phyloP scores from a whole-genome alignment of 2,888 invertebrate genomes.

The Acronicta leporina region DNA sequence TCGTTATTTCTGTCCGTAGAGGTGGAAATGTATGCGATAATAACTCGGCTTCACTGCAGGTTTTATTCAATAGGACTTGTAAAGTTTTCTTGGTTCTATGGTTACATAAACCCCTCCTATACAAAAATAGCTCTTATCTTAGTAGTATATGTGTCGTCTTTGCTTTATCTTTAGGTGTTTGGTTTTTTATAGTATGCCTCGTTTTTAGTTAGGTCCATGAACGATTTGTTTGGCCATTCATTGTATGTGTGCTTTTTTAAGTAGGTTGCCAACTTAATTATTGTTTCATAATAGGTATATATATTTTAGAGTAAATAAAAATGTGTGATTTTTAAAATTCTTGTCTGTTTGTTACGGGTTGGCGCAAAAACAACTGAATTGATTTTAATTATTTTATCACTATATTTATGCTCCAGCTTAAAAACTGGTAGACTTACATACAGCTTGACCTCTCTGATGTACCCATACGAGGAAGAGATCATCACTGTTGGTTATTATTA shows the following conservation, averaged over 20 bases:
- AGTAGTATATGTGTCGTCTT: constrained; percentile 13
- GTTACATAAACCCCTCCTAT: constrained; percentile 23
- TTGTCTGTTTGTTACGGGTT: too few species aligned
- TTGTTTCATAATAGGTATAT: too few species aligned
- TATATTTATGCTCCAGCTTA: too few species aligned
- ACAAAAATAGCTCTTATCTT: constrained; percentile 19
- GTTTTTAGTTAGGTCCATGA: constrained; percentile 6
- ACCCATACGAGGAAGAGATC: too few species aligned
- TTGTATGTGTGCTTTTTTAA: neutral
- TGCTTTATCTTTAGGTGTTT: constrained; percentile 17
- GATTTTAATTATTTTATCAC: too few species aligned
- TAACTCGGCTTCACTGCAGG: constrained; percentile 39
- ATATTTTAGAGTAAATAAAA: too few species aligned
- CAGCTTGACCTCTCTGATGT: too few species aligned
- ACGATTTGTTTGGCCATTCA: neutral
- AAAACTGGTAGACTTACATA: too few species aligned
- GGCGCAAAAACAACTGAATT: too few species aligned
- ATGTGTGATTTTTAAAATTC: too few species aligned
- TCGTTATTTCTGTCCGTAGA: constrained; percentile 72
- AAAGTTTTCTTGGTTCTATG: constrained; percentile 25
- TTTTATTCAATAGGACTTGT: constrained; percentile 39
- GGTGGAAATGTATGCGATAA: constrained; percentile 64
- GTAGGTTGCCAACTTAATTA: too few species aligned
- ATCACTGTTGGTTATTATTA: too few species aligned
- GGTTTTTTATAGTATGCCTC: constrained; percentile 12